These are phyloP conservation scores for Sardina pilchardus DNA, from an alignment of 2,113 vertebrate genomes.

Conservation along the genomic window DNA sequence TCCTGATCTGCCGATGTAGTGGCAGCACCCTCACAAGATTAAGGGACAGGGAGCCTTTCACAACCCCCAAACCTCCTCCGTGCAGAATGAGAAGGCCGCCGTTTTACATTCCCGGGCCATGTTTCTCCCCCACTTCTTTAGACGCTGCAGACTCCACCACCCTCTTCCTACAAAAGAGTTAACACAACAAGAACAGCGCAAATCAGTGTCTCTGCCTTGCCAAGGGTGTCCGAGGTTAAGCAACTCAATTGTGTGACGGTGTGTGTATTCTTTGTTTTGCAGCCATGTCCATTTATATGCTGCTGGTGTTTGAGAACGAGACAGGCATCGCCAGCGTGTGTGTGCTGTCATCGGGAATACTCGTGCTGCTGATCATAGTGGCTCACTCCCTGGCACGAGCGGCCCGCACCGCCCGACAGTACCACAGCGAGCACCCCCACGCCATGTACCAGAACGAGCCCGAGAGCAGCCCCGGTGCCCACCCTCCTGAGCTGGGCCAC, in stretches of 20 bases:
- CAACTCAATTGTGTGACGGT: background rate
- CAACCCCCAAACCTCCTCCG: slow-evolving; percentile 26
- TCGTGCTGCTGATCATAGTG: slow-evolving; percentile 74
- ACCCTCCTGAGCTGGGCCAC: slow-evolving; percentile 63
- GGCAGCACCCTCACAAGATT: slow-evolving; percentile 40
- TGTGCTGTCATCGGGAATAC: slow-evolving; percentile 78
- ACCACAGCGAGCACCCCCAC: slow-evolving; percentile 55
- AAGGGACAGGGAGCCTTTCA: slow-evolving; percentile 30
- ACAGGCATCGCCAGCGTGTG: slow-evolving; percentile 77
- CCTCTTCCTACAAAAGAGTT: slow-evolving; percentile 62
- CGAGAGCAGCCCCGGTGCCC: slow-evolving; percentile 35
- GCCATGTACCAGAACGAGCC: slow-evolving; percentile 77
- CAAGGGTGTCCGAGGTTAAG: background rate
- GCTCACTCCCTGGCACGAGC: slow-evolving; percentile 76
- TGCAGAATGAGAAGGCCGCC: slow-evolving; percentile 35
- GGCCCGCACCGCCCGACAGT: slow-evolving; percentile 44
- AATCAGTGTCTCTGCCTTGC: background rate
- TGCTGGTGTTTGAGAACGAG: slow-evolving; percentile 82
- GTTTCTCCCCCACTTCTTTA: slow-evolving; percentile 68
- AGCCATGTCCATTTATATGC: slow-evolving; percentile 83
- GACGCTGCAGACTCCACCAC: slow-evolving; percentile 56
- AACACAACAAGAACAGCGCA: background rate
- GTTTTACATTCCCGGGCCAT: slow-evolving; percentile 67
- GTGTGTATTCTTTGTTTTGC: slow-evolving; percentile 21
- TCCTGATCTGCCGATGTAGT: slow-evolving; percentile 31